Evolutionary conservation across 53 echinoderm and acorn worm species (phyloP), one percentile per base, ranked within the genome.

Genomic region (Apostichopus leukothele): DNA sequence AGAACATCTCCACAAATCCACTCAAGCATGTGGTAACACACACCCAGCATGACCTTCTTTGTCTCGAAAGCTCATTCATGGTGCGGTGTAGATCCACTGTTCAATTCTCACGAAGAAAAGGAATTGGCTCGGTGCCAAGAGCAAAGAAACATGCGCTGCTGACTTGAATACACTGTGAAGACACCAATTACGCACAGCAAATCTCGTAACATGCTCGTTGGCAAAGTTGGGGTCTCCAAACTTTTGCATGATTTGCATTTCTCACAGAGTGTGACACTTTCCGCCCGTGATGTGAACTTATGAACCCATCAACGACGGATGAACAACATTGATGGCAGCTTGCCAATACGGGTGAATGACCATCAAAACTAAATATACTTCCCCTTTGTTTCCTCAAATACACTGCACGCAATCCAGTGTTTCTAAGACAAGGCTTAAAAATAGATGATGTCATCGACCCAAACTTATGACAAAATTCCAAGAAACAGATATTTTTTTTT

Each of bases 311-410:
- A 71, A 13, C 16, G 18, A 71, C 20, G 18, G 71, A 16, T 16
- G 71, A n/a, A 2, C 18, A 18, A 6, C 18, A 6, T n/a, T 71
- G 3, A 71, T 71, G 71, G 71, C 71, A 71, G 20, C 71, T 71
- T 71, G 71, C 71, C 71, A 71, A 71, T 71, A 19, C n/a, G 18
- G 71, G 71, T 71, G 71, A 71, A 71, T 71, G 71, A 71, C 71
- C 71, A 71, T 21, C 2, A 5, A 71, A 19, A 39, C 39, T 39
- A 39, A 39, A 39, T 39, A 39, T 39, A 39, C 39, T 18, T 71
- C 18, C 71, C 71, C 71, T 71, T 71, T 71, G 71, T 71, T 68
- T 71, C n/a, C 18, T 2, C 71, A 71, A 71, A 71, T 71, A 71
- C 71, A 71, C 16, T 4, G 71, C 63, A 18, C 18, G 6, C 71